These are phyloP conservation scores for Mus spicilegus DNA, from an alignment of 2,113 vertebrate genomes.

Conservation along the genomic window DNA sequence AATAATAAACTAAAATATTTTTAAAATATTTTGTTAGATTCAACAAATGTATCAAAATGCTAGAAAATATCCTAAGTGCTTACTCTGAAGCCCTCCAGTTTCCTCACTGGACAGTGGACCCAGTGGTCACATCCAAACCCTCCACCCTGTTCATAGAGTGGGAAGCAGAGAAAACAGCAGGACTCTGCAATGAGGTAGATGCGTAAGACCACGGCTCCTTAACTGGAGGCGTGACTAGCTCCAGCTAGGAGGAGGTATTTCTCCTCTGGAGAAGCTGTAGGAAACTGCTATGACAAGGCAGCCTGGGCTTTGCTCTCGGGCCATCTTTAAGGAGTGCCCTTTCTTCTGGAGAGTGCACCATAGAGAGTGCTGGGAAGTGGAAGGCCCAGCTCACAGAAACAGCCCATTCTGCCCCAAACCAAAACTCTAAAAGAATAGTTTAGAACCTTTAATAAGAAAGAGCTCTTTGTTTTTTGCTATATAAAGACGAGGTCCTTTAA, in stretches of 20 bases:
- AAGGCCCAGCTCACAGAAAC: neutral
- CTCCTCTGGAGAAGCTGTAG: neutral
- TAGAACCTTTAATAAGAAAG: neutral
- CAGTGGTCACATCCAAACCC: neutral
- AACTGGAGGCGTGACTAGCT: neutral
- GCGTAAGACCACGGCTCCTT: neutral
- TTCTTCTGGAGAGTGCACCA: neutral
- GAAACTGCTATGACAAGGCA: neutral
- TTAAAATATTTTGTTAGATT: neutral
- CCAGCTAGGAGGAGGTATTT: neutral
- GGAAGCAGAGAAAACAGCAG: neutral
- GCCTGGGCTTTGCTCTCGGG: neutral
- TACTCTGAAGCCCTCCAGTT: neutral
- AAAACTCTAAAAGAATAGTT: neutral
- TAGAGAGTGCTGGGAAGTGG: neutral
- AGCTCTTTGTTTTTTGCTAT: neutral
- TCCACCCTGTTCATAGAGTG: neutral
- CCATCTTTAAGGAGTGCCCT: neutral
- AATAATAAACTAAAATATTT: neutral
- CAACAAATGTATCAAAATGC: neutral
- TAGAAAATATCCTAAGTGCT: neutral
- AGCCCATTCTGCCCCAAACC: neutral
- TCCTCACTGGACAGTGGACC: neutral
- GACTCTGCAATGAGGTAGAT: neutral
- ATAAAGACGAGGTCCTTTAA: conserved; percentile 32